Evolutionary conservation across 2,113 vertebrate genomes (phyloP).

Genomic region (Procavia capensis): DNA sequence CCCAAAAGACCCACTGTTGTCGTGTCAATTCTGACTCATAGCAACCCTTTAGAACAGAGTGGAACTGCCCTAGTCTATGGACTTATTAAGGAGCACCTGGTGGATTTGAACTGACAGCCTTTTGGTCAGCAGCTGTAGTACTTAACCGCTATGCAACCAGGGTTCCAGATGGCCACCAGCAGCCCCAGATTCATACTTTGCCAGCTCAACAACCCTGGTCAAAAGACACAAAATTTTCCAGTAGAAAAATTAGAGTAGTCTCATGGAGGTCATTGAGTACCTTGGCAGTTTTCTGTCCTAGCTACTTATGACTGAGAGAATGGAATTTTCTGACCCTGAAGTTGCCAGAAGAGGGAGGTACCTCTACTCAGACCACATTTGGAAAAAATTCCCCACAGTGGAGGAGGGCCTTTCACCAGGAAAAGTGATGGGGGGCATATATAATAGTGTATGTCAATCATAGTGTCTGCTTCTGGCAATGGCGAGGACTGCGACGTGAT

Average conservation of each 20-base stretch:
- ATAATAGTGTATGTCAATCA: accelerated
- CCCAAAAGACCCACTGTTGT: too few species aligned
- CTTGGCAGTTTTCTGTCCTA: neutral
- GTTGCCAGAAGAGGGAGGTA: neutral
- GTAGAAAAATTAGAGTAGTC: neutral
- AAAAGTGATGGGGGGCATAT: neutral
- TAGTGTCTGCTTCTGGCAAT: accelerated
- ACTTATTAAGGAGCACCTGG: too few species aligned
- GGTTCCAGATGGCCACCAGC: neutral
- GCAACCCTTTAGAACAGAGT: too few species aligned
- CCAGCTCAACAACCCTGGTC: neutral
- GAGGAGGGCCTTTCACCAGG: neutral
- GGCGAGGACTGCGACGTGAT: neutral
- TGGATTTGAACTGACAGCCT: too few species aligned
- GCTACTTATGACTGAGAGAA: accelerated
- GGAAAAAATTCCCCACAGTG: neutral
- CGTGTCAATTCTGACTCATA: too few species aligned
- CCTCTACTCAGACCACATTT: neutral
- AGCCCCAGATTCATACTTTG: neutral
- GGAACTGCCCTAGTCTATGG: too few species aligned
- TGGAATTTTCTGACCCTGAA: neutral
- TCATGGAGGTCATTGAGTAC: neutral
- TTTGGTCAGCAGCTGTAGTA: too few species aligned
- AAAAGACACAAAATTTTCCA: neutral
- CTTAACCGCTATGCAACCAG: too few species aligned